Percentiles rank a stretch among this genome's conserved stretches.
phyloP scores from a whole-genome alignment of 1,140 invertebrate species.

The Drosophila lini region DNA sequence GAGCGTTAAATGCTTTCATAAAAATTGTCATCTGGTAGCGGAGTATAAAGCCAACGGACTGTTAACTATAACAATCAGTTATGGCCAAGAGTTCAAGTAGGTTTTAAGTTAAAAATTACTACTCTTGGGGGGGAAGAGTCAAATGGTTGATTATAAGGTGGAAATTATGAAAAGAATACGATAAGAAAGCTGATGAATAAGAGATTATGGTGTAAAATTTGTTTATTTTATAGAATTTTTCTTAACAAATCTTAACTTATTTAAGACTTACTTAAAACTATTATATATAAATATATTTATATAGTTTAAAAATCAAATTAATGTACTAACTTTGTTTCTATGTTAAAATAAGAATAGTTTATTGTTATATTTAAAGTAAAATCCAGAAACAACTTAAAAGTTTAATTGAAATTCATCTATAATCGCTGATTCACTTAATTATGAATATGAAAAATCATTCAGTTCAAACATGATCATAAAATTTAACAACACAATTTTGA shows the following conservation, averaged over 20 bases:
- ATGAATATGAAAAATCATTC: background rate
- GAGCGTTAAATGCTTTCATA: slow-evolving; percentile 23
- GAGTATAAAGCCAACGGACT: background rate
- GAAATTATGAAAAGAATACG: background rate
- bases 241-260: too few species aligned
- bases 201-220: background rate
- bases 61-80: slow-evolving; percentile 11
- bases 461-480: background rate
- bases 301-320: too few species aligned
- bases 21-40: slow-evolving; percentile 7
- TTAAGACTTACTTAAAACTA: too few species aligned
- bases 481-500: background rate
- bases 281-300: too few species aligned
- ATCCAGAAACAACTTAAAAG: too few species aligned
- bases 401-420: background rate
- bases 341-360: too few species aligned
- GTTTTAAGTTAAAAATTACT: background rate
- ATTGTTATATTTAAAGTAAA: too few species aligned
- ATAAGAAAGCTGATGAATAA: background rate
- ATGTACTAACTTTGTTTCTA: too few species aligned
- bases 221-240: too few species aligned
- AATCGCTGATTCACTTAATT: background rate
- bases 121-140: background rate
- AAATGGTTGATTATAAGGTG: too few species aligned
- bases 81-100: background rate